Evolutionary conservation across 2,797 vertebrate genomes (phyloP).

Genomic region (Malacoraja senta): DNA sequence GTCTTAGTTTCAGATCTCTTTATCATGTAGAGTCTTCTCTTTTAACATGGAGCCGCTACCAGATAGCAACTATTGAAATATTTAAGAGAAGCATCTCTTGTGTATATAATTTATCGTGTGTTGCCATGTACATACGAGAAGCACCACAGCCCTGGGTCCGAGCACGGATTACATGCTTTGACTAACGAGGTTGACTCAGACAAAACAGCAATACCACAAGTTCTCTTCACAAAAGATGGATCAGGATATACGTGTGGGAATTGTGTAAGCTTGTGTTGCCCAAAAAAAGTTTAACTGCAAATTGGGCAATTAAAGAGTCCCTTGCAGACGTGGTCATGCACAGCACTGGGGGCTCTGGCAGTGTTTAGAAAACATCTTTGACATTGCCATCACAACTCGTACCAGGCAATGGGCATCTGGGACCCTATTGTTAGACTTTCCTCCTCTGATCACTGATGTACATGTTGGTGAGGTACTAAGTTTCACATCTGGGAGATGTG

Average conservation of each 20-base stretch:
- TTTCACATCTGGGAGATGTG: not conserved
- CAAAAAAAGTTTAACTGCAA: not conserved
- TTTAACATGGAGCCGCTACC: not conserved
- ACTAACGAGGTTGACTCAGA: not conserved
- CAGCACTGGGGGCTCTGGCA: not conserved
- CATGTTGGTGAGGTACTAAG: not conserved
- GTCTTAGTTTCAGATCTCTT: not conserved
- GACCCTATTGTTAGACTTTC: not conserved
- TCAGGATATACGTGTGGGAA: not conserved
- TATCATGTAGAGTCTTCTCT: not conserved
- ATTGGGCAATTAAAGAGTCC: not conserved
- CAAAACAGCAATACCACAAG: not conserved
- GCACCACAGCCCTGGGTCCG: not conserved
- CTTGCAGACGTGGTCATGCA: not conserved
- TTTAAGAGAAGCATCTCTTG: not conserved
- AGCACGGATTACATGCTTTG: constrained; percentile 18
- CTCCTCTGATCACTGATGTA: not conserved
- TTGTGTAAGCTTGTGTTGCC: constrained; percentile 5
- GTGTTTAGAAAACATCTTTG: not conserved
- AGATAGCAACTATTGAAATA: not conserved
- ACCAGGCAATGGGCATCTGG: not conserved
- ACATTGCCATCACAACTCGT: not conserved
- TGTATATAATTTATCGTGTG: not conserved
- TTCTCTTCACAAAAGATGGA: not conserved
- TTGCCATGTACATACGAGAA: not conserved